Conservation (phyloP, 2,888 invertebrate species). For the Pyrochroa serraticornis region DNA sequence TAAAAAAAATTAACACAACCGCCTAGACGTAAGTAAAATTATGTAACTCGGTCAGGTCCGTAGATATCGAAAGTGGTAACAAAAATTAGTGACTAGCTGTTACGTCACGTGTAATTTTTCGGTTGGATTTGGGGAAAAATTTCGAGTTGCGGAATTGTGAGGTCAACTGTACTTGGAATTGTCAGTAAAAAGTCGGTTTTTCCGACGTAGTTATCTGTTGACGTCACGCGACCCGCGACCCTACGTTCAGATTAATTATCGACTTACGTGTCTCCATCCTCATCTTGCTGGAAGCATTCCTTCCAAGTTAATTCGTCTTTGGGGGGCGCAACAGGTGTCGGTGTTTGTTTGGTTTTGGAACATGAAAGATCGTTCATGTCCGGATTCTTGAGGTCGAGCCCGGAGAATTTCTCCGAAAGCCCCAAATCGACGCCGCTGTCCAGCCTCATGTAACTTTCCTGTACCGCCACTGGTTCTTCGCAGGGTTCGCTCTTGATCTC, state of each 20-base stretch:
- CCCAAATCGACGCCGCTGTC: slow-evolving; percentile 71
- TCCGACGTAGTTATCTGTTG: not conserved
- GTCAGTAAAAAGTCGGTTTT: slow-evolving; percentile 5
- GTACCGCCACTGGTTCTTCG: not conserved
- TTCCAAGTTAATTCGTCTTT: slow-evolving; percentile 62
- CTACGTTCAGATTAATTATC: too few relatives aligned
- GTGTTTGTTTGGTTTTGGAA: slow-evolving; percentile 26
- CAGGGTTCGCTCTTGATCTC: slow-evolving; percentile 46
- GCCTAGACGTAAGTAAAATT: too few relatives aligned
- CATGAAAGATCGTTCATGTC: slow-evolving; percentile 53
- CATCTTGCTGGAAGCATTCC: slow-evolving; percentile 76
- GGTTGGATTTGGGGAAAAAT: too few relatives aligned
- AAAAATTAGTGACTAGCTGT: too few relatives aligned
- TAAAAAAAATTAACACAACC: too few relatives aligned
- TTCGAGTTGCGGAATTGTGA: too few relatives aligned
- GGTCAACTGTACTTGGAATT: too few relatives aligned
- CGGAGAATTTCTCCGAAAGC: slow-evolving; percentile 68
- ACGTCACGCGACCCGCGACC: too few relatives aligned
- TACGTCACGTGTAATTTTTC: too few relatives aligned
- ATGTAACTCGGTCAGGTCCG: too few relatives aligned
- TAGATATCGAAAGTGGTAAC: too few relatives aligned
- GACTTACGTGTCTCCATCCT: slow-evolving; percentile 89
- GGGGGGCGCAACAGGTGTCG: slow-evolving; percentile 34
- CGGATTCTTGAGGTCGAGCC: slow-evolving; percentile 61
- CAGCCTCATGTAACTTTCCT: slow-evolving; percentile 59